These are phyloP conservation scores for Lutjanus campechanus DNA, from an alignment of 2,797 vertebrate genomes.

Conservation along the genomic window DNA sequence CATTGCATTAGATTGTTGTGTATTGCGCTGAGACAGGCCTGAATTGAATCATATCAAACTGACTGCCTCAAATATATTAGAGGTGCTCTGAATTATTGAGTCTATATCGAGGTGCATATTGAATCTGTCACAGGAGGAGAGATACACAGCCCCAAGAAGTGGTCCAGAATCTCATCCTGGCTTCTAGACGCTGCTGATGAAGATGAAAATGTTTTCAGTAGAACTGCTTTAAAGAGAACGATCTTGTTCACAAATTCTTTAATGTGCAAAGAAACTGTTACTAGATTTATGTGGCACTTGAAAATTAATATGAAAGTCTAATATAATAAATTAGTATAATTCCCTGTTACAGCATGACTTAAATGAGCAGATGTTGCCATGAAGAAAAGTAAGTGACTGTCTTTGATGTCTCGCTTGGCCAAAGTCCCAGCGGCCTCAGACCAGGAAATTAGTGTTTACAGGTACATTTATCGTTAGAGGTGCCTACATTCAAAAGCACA, in stretches of 20 bases:
- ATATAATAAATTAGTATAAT: slow-evolving; percentile 23
- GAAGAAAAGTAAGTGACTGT: slow-evolving; percentile 14
- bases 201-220: slow-evolving; percentile 39
- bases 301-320: slow-evolving; percentile 22
- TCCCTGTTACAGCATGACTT: slow-evolving; percentile 21
- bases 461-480: not conserved
- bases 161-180: slow-evolving; percentile 52
- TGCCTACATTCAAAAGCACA: not conserved
- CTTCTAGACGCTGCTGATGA: slow-evolving; percentile 45
- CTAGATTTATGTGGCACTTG: not conserved
- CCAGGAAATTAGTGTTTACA: slow-evolving; percentile 1
- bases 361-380: slow-evolving; percentile 31
- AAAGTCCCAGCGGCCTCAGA: slow-evolving; percentile 5
- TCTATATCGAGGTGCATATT: slow-evolving; percentile 63
- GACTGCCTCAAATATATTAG: slow-evolving; percentile 59
- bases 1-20: slow-evolving; percentile 47
- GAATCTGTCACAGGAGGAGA: slow-evolving; percentile 63
- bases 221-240: slow-evolving; percentile 12
- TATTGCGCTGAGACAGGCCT: slow-evolving; percentile 48
- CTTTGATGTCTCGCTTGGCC: slow-evolving; percentile 29
- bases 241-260: slow-evolving; percentile 16
- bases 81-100: slow-evolving; percentile 60
- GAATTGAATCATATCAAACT: slow-evolving; percentile 67
- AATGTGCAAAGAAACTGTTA: slow-evolving; percentile 19
- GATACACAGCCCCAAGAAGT: slow-evolving; percentile 28